These are phyloP conservation scores for Brevimyrus niger DNA, from an alignment of 2,113 vertebrate genomes.

Conservation along the genomic window DNA sequence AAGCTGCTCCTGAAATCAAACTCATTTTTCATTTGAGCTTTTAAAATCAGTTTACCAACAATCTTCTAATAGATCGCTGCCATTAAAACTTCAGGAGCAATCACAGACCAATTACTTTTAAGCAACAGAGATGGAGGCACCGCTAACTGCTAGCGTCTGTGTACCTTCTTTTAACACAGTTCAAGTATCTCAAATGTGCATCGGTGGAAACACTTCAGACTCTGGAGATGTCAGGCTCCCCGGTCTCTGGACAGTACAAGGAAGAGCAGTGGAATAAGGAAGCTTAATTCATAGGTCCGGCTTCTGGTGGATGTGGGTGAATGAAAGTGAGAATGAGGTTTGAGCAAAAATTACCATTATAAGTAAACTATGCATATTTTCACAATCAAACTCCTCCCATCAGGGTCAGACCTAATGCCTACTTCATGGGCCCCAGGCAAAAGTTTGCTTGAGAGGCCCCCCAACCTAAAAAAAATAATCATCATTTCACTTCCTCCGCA, in stretches of 20 bases:
- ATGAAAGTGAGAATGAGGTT: not conserved
- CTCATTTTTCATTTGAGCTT: constrained; percentile 5
- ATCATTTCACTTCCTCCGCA: not conserved
- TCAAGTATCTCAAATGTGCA: not conserved
- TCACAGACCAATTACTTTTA: constrained; percentile 9
- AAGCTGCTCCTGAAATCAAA: not conserved
- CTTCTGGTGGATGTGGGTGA: not conserved
- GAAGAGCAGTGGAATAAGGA: not conserved
- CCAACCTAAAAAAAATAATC: not conserved
- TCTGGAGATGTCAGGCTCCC: not conserved
- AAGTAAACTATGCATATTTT: not conserved
- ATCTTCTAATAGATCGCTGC: not conserved
- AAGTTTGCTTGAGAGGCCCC: not conserved
- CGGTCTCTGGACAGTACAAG: not conserved
- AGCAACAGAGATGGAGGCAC: not conserved
- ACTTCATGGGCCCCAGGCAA: not conserved
- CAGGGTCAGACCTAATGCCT: not conserved
- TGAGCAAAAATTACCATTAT: not conserved
- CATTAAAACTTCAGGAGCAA: not conserved
- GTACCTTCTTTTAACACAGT: not conserved
- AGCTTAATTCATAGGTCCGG: not conserved
- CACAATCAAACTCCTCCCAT: not conserved
- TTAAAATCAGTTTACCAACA: not conserved
- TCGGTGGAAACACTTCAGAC: not conserved
- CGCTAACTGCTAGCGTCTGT: not conserved